A percentile compares a stretch with the other conserved stretches of the same genome.
Conservation (phyloP, 2,888 invertebrate species). For the Ecdyonurus torrentis region DNA sequence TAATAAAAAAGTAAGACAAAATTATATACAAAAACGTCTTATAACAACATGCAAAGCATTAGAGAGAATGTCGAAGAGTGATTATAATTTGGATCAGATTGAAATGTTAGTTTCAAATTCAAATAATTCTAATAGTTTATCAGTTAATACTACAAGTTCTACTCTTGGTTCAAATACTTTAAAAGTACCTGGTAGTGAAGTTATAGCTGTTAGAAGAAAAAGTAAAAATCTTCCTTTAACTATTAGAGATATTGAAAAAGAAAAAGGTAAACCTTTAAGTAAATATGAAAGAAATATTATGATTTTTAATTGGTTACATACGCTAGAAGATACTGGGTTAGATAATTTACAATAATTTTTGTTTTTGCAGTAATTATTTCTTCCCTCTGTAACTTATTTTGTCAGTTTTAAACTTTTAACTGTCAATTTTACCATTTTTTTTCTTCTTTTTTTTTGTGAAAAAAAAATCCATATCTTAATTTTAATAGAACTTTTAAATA, state of each 20-base stretch:
- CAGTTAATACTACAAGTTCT: not conserved
- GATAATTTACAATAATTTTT: conserved; percentile 18
- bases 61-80: conserved; percentile 67
- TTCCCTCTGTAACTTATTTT: no score
- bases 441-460: no score
- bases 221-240: conserved; percentile 39
- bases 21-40: conserved; percentile 59
- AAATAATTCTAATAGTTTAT: no score
- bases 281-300: conserved; percentile 88
- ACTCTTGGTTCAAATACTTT: not conserved
- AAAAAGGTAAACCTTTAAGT: conserved; percentile 67
- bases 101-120: conserved; percentile 29
- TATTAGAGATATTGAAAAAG: conserved; percentile 61
- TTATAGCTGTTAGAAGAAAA: not conserved
- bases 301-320: conserved; percentile 89
- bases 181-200: not conserved
- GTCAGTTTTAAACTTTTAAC: no score
- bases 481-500: no score
- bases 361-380: no score
- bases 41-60: conserved; percentile 65
- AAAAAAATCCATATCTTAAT: no score
- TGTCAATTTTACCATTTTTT: no score
- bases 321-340: conserved; percentile 54
- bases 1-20: conserved; percentile 68
- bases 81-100: conserved; percentile 59